Percentiles rank a stretch among this genome's conserved stretches.
Conservation (phyloP, 2,797 vertebrate genomes). For the Rousettus madagascariensis region DNA sequence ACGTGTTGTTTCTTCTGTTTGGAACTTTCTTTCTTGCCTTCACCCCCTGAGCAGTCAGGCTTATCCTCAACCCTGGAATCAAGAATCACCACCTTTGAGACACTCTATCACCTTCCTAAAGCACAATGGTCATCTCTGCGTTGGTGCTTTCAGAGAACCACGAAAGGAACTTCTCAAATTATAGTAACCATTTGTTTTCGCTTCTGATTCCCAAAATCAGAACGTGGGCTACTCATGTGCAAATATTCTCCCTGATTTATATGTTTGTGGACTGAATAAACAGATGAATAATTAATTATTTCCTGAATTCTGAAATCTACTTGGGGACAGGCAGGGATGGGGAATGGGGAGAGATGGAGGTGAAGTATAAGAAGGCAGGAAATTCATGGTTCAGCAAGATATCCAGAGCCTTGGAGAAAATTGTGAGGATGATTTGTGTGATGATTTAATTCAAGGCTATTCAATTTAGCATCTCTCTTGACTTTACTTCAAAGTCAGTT, state of each 20-base stretch:
- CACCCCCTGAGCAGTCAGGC: not conserved
- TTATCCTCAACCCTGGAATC: not conserved
- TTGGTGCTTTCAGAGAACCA: not conserved
- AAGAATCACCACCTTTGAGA: not conserved
- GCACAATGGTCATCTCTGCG: not conserved
- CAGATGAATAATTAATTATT: not conserved
- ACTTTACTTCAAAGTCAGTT: conserved; percentile 72
- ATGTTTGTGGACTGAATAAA: not conserved
- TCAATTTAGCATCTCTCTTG: conserved; percentile 28
- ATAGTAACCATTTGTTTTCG: not conserved
- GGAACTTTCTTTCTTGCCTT: not conserved
- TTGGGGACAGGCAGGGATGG: not conserved
- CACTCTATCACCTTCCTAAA: not conserved
- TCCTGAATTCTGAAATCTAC: not conserved
- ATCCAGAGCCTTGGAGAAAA: conserved; percentile 20
- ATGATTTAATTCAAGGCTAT: conserved; percentile 47
- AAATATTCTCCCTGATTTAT: not conserved
- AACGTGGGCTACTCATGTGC: not conserved
- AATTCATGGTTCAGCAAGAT: conserved; percentile 26
- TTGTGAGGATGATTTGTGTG: not conserved
- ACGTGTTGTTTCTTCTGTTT: not conserved
- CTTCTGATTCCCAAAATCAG: conserved; percentile 39
- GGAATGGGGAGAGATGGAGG: not conserved
- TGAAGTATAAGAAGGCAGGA: not conserved
- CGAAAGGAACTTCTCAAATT: not conserved